These are phyloP conservation scores for Monopis laevigella DNA, from an alignment of 2,888 invertebrate genomes.

Conservation along the genomic window DNA sequence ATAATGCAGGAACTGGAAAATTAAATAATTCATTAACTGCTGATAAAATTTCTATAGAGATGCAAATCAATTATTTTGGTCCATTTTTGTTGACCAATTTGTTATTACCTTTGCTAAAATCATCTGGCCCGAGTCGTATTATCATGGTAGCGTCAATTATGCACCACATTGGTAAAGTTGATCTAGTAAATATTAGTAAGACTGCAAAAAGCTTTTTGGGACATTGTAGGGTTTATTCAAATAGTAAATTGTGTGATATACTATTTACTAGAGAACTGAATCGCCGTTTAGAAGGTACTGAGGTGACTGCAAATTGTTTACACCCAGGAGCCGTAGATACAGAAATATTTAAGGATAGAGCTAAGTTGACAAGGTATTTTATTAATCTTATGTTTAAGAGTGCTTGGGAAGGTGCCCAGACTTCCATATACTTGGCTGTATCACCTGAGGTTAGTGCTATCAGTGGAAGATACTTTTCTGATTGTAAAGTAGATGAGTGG, in stretches of 20 bases:
- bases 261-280: conserved; percentile 75
- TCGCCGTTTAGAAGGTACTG: conserved; percentile 66
- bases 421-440: conserved; percentile 74
- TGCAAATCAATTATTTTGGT: conserved; percentile 90
- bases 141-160: conserved; percentile 80
- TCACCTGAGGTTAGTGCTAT: conserved; percentile 73
- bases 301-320: conserved; percentile 79
- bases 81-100: conserved; percentile 89
- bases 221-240: conserved; percentile 66
- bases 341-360: conserved; percentile 77
- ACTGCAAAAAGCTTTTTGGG: conserved; percentile 52
- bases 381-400: conserved; percentile 72
- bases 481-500: conserved; percentile 71
- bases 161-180: conserved; percentile 72
- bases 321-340: conserved; percentile 85
- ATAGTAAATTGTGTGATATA: conserved; percentile 80
- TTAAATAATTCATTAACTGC: conserved; percentile 71
- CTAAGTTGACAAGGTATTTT: conserved; percentile 65
- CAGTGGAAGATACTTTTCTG: conserved; percentile 79
- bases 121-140: conserved; percentile 75
- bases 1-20: conserved; percentile 83
- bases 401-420: conserved; percentile 78
- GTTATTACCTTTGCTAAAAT: conserved; percentile 77
- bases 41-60: conserved; percentile 84
- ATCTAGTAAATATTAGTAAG: conserved; percentile 74